These are phyloP conservation scores for Halichondria panicea DNA, from an alignment of 37 sponge, comb jelly and placozoan species.

Conservation along the genomic window DNA sequence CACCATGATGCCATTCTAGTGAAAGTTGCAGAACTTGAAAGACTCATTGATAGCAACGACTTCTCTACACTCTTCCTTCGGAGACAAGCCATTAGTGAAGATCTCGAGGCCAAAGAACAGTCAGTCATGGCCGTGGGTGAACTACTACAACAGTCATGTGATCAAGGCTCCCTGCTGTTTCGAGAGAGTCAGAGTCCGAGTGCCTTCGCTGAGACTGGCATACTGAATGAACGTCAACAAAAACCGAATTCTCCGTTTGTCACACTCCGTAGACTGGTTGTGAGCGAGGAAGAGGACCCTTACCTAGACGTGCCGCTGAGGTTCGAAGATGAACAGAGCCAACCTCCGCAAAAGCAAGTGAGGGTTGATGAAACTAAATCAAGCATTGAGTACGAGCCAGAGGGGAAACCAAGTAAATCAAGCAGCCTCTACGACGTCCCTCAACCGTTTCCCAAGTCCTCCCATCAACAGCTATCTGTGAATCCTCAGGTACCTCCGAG, in stretches of 20 bases:
- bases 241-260: background rate
- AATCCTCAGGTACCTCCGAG: background rate
- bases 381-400: conserved; percentile 1
- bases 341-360: conserved; percentile 6
- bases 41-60: conserved; percentile 3
- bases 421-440: background rate
- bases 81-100: background rate
- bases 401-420: background rate
- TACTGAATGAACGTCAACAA: conserved; percentile 11
- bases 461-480: background rate
- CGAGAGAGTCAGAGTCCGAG: background rate
- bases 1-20: conserved; percentile 6
- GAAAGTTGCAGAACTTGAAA: background rate
- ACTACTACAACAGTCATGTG: background rate
- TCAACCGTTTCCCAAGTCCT: background rate
- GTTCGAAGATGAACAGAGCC: conserved; percentile 10
- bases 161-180: background rate
- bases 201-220: conserved; percentile 1
- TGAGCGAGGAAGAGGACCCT: conserved; percentile 30
- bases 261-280: conserved; percentile 9
- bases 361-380: conserved; percentile 15
- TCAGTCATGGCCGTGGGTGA: conserved; percentile 14
- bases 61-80: background rate
- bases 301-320: conserved; percentile 21
- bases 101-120: conserved; percentile 16